Evolutionary conservation across 2,888 invertebrate genomes (phyloP).

Genomic region (Ectemnius continuus): DNA sequence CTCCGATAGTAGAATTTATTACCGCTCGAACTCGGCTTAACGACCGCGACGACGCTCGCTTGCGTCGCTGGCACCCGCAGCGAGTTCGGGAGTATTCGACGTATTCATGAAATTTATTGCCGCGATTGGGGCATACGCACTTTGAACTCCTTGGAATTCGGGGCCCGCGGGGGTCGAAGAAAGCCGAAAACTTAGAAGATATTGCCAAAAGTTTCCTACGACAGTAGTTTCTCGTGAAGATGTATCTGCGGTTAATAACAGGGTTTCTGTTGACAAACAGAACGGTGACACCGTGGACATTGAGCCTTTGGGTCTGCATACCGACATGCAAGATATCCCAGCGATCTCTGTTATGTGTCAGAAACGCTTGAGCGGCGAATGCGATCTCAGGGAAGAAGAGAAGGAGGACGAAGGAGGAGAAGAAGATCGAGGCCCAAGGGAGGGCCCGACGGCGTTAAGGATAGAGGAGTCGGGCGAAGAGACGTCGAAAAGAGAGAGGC

Average conservation of each 20-base stretch:
- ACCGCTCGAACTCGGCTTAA: slow-evolving; percentile 31
- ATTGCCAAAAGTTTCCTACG: too few relatives aligned
- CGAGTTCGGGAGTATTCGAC: slow-evolving; percentile 22
- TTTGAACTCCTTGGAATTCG: slow-evolving; percentile 8
- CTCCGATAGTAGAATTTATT: slow-evolving; percentile 35
- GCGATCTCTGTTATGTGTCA: too few relatives aligned
- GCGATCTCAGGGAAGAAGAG: slow-evolving; percentile 23
- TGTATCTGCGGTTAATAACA: too few relatives aligned
- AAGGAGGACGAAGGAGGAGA: slow-evolving; percentile 26
- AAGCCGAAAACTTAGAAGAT: too few relatives aligned
- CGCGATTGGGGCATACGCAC: slow-evolving; percentile 15
- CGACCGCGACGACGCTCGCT: slow-evolving; percentile 16
- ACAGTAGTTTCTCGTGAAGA: too few relatives aligned
- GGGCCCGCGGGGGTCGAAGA: too few relatives aligned
- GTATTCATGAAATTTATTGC: slow-evolving; percentile 39
- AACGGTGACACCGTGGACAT: too few relatives aligned
- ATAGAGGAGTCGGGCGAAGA: slow-evolving; percentile 20
- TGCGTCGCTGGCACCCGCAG: slow-evolving; percentile 26
- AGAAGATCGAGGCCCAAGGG: slow-evolving; percentile 25
- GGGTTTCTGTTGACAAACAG: too few relatives aligned
- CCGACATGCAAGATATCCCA: too few relatives aligned
- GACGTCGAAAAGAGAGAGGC: slow-evolving; percentile 59
- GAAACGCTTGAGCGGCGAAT: slow-evolving; percentile 7
- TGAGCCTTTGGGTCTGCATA: too few relatives aligned
- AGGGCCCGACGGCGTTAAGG: slow-evolving; percentile 36